Conservation (phyloP, 2,797 vertebrate genomes). For the Decapterus maruadsi region DNA sequence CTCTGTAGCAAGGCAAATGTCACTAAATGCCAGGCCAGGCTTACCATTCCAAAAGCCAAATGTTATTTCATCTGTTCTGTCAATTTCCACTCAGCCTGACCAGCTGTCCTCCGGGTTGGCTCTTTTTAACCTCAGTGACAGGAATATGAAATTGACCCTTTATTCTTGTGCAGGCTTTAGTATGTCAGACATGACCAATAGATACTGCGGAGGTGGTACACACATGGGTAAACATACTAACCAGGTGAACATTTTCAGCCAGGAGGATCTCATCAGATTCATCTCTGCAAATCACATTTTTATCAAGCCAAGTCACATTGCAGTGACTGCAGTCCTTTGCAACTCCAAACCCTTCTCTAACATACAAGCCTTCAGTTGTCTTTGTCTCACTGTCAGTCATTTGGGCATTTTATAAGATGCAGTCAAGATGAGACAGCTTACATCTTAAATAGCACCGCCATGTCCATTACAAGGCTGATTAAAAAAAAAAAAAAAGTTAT, state of each 20-base stretch:
- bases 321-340: not conserved
- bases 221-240: not conserved
- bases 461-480: constrained; percentile 25
- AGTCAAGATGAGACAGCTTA: constrained; percentile 27
- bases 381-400: constrained; percentile 20
- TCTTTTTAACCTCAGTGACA: constrained; percentile 63
- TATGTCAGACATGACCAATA: constrained; percentile 36
- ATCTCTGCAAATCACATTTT: not conserved
- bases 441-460: constrained; percentile 40
- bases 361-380: not conserved
- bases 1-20: constrained; percentile 80
- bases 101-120: constrained; percentile 58
- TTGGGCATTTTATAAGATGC: constrained; percentile 17
- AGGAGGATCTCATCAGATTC: not conserved
- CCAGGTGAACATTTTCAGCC: not conserved
- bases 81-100: constrained; percentile 64
- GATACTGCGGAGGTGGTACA: not conserved
- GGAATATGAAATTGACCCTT: constrained; percentile 47
- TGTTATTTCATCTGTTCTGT: constrained; percentile 81
- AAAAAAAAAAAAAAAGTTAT: constrained; percentile 25
- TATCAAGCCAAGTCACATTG: not conserved
- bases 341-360: not conserved
- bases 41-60: constrained; percentile 77
- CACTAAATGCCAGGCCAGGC: constrained; percentile 83
- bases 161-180: constrained; percentile 26